Evolutionary conservation across 1,140 invertebrate species (phyloP).

Genomic region (Solenopsis fugax): DNA sequence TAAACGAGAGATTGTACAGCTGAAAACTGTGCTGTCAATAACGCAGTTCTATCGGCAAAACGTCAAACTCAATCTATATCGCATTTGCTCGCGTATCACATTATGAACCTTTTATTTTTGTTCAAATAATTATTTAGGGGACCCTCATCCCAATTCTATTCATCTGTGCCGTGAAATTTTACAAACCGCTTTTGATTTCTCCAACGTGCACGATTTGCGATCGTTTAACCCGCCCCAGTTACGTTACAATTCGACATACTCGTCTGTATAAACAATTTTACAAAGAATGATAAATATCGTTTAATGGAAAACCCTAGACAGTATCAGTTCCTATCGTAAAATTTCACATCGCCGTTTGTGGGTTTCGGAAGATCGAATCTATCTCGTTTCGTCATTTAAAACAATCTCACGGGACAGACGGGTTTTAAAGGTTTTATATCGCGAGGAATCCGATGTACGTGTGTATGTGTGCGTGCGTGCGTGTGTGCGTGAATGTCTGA

Average conservation of each 20-base stretch:
- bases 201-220: background rate
- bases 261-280: slow-evolving; percentile 1
- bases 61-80: slow-evolving; percentile 55
- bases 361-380: background rate
- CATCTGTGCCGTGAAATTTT: background rate
- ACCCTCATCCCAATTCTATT: background rate
- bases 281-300: background rate
- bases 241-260: background rate
- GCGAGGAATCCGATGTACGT: slow-evolving; percentile 26
- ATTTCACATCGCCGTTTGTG: slow-evolving; percentile 22
- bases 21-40: slow-evolving; percentile 58
- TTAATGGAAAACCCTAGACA: background rate
- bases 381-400: background rate
- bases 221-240: background rate
- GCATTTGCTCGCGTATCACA: slow-evolving; percentile 21
- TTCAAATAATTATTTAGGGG: slow-evolving; percentile 36
- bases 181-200: background rate
- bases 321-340: slow-evolving; percentile 35
- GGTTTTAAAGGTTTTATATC: slow-evolving; percentile 24
- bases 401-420: slow-evolving; percentile 2
- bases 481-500: slow-evolving; percentile 17
- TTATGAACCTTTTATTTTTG: slow-evolving; percentile 48
- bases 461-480: background rate
- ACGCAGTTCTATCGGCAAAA: slow-evolving; percentile 39
- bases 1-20: slow-evolving; percentile 44